These are phyloP conservation scores for Lepus europaeus DNA, from an alignment of 2,113 vertebrate genomes.

Conservation along the genomic window DNA sequence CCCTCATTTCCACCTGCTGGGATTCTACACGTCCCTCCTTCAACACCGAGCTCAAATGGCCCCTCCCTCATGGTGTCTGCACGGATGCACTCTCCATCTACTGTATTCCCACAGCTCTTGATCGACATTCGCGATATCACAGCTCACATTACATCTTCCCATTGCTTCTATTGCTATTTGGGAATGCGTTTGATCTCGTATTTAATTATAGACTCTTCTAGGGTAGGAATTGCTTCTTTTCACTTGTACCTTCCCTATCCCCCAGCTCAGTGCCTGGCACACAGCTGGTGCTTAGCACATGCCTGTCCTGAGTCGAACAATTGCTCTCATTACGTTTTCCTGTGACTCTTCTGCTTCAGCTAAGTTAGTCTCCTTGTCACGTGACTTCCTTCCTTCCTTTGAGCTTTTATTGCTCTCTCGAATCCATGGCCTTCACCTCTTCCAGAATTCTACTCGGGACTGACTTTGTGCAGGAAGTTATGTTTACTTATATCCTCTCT, in stretches of 20 bases:
- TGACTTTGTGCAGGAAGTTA: conserved; percentile 53
- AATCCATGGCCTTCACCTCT: background rate
- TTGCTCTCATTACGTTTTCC: conserved; percentile 63
- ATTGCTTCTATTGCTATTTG: background rate
- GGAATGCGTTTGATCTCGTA: background rate
- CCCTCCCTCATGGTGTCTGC: background rate
- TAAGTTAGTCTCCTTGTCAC: conserved; percentile 62
- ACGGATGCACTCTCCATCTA: background rate
- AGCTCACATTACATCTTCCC: background rate
- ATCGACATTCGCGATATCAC: background rate
- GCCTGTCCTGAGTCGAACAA: conserved; percentile 33
- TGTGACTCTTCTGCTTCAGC: conserved; percentile 62
- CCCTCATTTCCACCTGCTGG: background rate
- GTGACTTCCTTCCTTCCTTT: conserved; percentile 79
- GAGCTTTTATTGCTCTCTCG: conserved; percentile 68
- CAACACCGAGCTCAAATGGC: background rate
- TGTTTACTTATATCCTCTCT: conserved; percentile 34
- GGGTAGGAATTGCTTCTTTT: background rate
- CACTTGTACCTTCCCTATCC: background rate
- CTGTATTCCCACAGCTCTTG: background rate
- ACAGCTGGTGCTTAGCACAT: conserved; percentile 15
- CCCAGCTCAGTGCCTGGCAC: background rate
- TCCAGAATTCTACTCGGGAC: conserved; percentile 31
- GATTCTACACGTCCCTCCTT: background rate
- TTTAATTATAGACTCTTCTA: conserved; percentile 14